A percentile compares a stretch with the other conserved stretches of the same genome.
Evolutionary conservation across 2,113 vertebrate genomes (phyloP).

Genomic region (Addax nasomaculatus): DNA sequence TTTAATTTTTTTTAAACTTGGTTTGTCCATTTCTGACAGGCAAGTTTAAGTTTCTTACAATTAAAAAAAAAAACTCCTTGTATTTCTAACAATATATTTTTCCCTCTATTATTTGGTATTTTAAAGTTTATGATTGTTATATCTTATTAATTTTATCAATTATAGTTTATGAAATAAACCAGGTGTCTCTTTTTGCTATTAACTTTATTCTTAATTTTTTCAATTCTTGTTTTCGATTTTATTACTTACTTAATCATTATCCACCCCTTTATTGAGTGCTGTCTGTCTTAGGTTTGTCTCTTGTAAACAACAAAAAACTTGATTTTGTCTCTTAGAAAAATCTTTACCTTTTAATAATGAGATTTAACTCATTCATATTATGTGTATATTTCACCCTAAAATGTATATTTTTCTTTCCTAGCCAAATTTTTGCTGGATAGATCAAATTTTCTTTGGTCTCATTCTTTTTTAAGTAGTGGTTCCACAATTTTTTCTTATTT

Average conservation of each 20-base stretch:
- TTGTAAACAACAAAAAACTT: background rate
- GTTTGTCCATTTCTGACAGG: background rate
- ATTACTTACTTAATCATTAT: background rate
- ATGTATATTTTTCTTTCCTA: background rate
- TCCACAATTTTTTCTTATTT: background rate
- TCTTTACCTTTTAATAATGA: background rate
- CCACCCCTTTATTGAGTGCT: background rate
- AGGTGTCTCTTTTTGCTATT: background rate
- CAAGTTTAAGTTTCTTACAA: background rate
- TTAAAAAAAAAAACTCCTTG: background rate
- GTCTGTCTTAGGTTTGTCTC: background rate
- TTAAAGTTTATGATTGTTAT: background rate
- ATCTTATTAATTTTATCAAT: background rate
- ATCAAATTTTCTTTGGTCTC: background rate
- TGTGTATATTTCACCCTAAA: background rate
- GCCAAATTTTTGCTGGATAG: background rate
- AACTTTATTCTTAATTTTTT: background rate
- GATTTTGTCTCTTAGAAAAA: background rate
- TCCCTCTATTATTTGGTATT: background rate
- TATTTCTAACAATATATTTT: background rate
- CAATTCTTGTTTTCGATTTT: background rate
- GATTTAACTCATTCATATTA: background rate
- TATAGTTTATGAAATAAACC: background rate
- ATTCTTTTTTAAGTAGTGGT: background rate
- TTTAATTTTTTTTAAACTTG: conserved; percentile 9